phyloP scores from a whole-genome alignment of 2,113 vertebrate species.

The Scytalopus superciliaris region DNA sequence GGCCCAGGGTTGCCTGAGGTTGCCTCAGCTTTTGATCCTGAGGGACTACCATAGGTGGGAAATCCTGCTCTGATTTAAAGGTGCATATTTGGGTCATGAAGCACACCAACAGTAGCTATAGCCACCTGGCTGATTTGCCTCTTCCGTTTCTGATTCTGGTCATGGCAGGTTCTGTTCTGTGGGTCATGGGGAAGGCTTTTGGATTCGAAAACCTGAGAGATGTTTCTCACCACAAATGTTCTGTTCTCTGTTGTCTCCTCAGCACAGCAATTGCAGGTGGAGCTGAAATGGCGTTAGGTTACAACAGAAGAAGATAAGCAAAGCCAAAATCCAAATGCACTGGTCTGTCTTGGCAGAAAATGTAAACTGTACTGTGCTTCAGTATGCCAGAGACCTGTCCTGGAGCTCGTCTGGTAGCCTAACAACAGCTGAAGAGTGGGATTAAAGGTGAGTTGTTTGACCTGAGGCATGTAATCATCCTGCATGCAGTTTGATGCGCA shows the following conservation, averaged over 20 bases:
- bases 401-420: not conserved
- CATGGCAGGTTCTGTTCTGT: not conserved
- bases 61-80: not conserved
- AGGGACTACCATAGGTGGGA: not conserved
- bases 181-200: not conserved
- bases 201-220: not conserved
- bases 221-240: not conserved
- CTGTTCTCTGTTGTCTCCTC: not conserved
- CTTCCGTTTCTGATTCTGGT: not conserved
- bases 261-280: not conserved
- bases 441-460: not conserved
- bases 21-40: not conserved
- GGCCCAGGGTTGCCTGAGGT: not conserved
- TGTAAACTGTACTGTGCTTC: not conserved
- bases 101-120: rapidly evolving
- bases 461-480: not conserved
- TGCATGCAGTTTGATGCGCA: not conserved
- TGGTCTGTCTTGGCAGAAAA: not conserved
- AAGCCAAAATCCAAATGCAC: not conserved
- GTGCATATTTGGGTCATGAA: rapidly evolving
- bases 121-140: not conserved
- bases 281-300: not conserved
- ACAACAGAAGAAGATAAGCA: not conserved
- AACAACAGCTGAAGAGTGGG: not conserved
- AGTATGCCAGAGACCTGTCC: not conserved